Base-by-base conservation (phyloP, 2,888 invertebrate species). In the Pollenia griseotomentosa region DNA sequence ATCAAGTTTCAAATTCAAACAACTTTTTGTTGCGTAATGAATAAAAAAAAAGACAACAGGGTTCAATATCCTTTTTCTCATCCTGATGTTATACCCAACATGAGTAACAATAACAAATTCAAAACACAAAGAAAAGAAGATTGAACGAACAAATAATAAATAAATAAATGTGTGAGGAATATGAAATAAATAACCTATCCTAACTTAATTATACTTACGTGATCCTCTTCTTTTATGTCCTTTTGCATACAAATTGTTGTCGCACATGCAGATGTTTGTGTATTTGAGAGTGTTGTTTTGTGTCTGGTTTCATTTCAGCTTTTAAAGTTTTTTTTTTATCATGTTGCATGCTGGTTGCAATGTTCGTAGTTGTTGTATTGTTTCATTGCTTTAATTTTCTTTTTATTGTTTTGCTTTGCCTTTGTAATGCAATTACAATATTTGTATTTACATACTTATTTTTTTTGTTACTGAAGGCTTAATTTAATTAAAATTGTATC, bases 191-290 rank as follows among this genome's bases (percentile, higher is more conserved):
- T 85, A 88, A 88, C 85, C 83, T 85, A 83, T 83, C 85, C 83
- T 66, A 88, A 85, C 85, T 83, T 85, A 85, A 77, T 88, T 85
- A 83, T 71, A 77, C 70, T 83, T 83, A 84, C 78, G 84, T 87
- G 84, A 87, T 87, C 78, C 87, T 79, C 63, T 84, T 71, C 53
- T 71, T 68, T 65, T 71, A 57, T 81, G 16, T 74, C 48, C 68
- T 83, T 83, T 75, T 75, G 14, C 33, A 46, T 46, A 75, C 33
- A 61, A 16, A 16, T 33, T 33, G 33, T 33, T 33, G 33, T 33
- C 42, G 46, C 14, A 12, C 65, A 46, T 63, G 44, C 48, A 61
- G 8, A 57, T 44, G 65, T 19, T 68, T 71, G 40, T 75, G 40
- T 46, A 59, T n/a, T 16, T 48, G 33, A 33, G 33, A 33, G 33